Evolutionary conservation across 1,140 invertebrate species (phyloP), one percentile per base, ranked within the genome.

Genomic region (Galendromus occidentalis): DNA sequence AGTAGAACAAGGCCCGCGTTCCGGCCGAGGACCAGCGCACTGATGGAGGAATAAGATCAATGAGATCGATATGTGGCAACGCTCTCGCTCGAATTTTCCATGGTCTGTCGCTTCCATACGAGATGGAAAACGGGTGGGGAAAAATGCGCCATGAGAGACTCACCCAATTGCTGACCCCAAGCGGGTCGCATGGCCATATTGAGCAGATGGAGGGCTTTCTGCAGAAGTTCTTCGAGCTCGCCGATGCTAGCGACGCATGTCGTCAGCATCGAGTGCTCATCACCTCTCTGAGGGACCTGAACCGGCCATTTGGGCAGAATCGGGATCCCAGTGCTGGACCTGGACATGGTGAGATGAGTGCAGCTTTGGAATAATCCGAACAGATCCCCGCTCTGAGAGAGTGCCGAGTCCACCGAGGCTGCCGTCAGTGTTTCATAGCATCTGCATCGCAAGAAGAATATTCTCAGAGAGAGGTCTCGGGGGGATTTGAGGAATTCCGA

Each of bases 341-440:
- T 79, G 0, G 88, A 88, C 25, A 87, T 86, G 72, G 89, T 90
- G 1, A 91, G 76, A 76, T 92, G 88, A 28, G 87, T 87, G 72
- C 88, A 91, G 0, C 88, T 88, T 72, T 92, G 89, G 29, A 91
- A 74, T 20, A 91, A 74, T 0, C 88, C 88, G 88, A 88, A 91
- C 17, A 91, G 78, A 72, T 91, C 88, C 0, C 85, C 85, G 70
- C 86, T 90, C 73, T 84, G 85, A 17, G 88, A 86, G 63, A 92
- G 88, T 12, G 85, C 85, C 70, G 86, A 84, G 73, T 91, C 88
- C 66, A 91, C 76, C 68, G 83, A 80, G 0, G 85, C 82, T 0
- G 86, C 85, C 0, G 86, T 86, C 18, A 87, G 76, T 25, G 83
- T 81, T 1, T 80, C 77, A 42, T 86, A 83, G 59, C 71, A 65